These are phyloP conservation scores for Cepaea hortensis DNA, from an alignment of 2,888 invertebrate species.

Conservation along the genomic window DNA sequence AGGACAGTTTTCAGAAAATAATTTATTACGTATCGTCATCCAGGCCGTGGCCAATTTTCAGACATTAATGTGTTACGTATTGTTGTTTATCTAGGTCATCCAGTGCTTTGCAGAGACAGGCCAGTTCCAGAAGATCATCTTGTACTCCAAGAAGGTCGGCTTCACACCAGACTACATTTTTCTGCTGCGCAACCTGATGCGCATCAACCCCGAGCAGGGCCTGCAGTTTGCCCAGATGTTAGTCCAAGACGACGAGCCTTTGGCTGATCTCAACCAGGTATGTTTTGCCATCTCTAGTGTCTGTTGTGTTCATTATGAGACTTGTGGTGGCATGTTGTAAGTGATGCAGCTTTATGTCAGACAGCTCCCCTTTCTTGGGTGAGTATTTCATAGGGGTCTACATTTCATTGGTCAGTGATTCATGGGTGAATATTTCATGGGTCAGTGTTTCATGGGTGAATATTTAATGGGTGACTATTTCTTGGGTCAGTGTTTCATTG, in stretches of 20 bases:
- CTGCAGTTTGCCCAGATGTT: slow-evolving; percentile 84
- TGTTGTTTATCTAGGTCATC: slow-evolving; percentile 82
- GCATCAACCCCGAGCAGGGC: slow-evolving; percentile 97
- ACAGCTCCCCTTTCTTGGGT: too few species aligned
- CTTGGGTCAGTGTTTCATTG: too few species aligned
- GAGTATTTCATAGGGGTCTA: too few species aligned
- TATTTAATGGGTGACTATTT: too few species aligned
- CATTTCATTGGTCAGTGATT: too few species aligned
- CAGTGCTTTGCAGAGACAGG: slow-evolving; percentile 99
- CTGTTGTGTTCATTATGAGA: too few species aligned
- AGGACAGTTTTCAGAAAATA: too few species aligned
- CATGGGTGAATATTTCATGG: too few species aligned
- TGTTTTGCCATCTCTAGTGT: background rate
- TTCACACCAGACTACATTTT: slow-evolving; percentile 98
- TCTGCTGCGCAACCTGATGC: slow-evolving; percentile 95
- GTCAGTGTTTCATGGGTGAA: too few species aligned
- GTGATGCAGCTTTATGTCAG: too few species aligned
- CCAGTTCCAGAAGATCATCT: slow-evolving; percentile 98
- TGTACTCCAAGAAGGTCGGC: slow-evolving; percentile 98
- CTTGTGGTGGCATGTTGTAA: too few species aligned
- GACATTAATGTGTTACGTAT: background rate
- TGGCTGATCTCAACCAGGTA: slow-evolving; percentile 87
- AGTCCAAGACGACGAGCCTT: slow-evolving; percentile 95
- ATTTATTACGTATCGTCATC: too few species aligned
- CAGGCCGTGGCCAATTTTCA: background rate